These are phyloP conservation scores for Turritopsis dohrnii DNA, from an alignment of 30 jellyfish, hydroid and myxozoan species.

Conservation along the genomic window DNA sequence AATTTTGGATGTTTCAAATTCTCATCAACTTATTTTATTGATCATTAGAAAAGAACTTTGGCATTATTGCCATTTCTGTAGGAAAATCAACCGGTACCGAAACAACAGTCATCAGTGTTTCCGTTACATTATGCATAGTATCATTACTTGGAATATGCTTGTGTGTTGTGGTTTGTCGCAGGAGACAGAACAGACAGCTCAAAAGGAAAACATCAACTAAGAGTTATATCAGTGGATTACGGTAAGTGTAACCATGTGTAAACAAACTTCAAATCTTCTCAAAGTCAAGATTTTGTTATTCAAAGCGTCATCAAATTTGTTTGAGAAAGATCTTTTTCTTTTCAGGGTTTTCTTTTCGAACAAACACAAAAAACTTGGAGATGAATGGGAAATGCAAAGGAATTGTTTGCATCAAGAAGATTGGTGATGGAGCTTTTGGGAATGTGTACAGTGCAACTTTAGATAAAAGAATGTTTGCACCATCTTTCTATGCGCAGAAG, in stretches of 20 bases:
- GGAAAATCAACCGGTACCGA: neutral
- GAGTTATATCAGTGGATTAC: neutral
- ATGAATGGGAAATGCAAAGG: constrained; percentile 62
- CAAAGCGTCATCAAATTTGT: too few species aligned
- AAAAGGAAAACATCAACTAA: neutral
- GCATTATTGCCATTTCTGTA: too few species aligned
- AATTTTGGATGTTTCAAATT: too few species aligned
- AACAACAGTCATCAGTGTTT: neutral
- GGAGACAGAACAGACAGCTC: neutral
- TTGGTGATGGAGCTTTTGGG: constrained; percentile 95
- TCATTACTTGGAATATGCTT: neutral
- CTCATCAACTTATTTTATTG: too few species aligned
- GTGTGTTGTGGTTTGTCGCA: neutral
- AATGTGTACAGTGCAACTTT: constrained; percentile 68
- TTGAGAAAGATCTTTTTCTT: too few species aligned
- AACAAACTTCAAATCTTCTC: too few species aligned
- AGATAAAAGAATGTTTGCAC: constrained; percentile 14
- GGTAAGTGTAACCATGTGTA: too few species aligned
- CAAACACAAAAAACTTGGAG: neutral
- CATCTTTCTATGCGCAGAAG: neutral
- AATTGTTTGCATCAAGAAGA: constrained; percentile 39
- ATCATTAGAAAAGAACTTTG: neutral
- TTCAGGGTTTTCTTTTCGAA: neutral
- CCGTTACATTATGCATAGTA: neutral
- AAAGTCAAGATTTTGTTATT: too few species aligned